These are phyloP conservation scores for Phataginus tetradactyla DNA, from an alignment of 2,797 vertebrate genomes.

Conservation along the genomic window DNA sequence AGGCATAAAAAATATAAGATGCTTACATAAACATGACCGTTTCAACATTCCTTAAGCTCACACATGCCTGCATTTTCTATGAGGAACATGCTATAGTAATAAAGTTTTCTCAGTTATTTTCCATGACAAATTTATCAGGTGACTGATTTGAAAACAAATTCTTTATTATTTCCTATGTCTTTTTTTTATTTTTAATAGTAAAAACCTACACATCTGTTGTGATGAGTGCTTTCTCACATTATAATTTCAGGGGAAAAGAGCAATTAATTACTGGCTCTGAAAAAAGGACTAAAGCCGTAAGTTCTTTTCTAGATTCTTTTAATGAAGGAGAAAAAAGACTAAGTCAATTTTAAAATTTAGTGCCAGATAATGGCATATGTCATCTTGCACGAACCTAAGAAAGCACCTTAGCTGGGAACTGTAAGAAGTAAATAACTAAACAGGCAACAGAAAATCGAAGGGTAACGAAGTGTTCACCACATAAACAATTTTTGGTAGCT, in stretches of 20 bases:
- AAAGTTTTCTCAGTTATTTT: not conserved
- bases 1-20: not conserved
- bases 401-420: slow-evolving; percentile 67
- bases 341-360: slow-evolving; percentile 72
- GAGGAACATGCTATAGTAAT: not conserved
- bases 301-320: slow-evolving; percentile 40
- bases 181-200: slow-evolving; percentile 36
- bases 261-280: slow-evolving; percentile 48
- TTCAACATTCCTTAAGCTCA: not conserved
- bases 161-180: not conserved
- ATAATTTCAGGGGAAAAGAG: slow-evolving; percentile 37
- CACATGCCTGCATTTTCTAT: not conserved
- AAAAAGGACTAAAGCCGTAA: slow-evolving; percentile 32
- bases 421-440: slow-evolving; percentile 79
- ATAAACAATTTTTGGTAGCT: slow-evolving; percentile 84
- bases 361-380: slow-evolving; percentile 60
- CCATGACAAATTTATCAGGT: not conserved
- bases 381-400: slow-evolving; percentile 35
- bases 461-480: slow-evolving; percentile 74
- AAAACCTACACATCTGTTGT: not conserved
- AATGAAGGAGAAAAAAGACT: slow-evolving; percentile 38
- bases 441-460: slow-evolving; percentile 82
- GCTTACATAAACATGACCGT: not conserved
- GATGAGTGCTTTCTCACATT: not conserved
- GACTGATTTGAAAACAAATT: slow-evolving; percentile 6